Conservation (phyloP, 2,113 vertebrate genomes). For the Otis tarda region DNA sequence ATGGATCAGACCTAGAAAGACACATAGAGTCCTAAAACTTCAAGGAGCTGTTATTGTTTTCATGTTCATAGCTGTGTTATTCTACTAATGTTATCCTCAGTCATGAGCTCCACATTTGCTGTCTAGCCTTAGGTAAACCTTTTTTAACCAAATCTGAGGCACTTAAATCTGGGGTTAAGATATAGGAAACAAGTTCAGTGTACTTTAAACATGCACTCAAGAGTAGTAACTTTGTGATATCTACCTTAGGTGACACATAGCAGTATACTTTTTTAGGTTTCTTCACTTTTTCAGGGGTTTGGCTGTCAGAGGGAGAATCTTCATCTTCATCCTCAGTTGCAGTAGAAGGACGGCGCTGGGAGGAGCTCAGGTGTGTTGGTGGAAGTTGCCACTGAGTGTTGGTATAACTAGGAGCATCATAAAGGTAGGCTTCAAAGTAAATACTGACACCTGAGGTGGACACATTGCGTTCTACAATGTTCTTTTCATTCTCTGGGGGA, state of each 20-base stretch:
- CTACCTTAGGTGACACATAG: constrained; percentile 98
- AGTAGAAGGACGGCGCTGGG: constrained; percentile 88
- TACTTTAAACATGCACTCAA: neutral
- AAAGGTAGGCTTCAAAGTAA: constrained; percentile 98
- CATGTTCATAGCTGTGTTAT: too few species aligned
- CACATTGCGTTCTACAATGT: constrained; percentile 94
- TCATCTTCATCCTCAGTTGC: constrained; percentile 88
- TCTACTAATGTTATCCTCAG: neutral
- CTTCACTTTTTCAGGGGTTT: constrained; percentile 91
- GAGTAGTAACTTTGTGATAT: neutral
- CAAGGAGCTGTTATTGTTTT: neutral
- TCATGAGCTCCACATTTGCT: neutral
- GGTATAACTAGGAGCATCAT: constrained; percentile 87
- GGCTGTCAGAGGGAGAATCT: constrained; percentile 88
- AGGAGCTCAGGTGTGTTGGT: constrained; percentile 81
- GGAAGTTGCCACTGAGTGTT: constrained; percentile 89
- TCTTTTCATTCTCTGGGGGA: constrained; percentile 90
- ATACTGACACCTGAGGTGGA: constrained; percentile 95
- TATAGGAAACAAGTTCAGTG: neutral
- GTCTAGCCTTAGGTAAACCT: neutral
- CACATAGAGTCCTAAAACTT: neutral
- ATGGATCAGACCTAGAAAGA: neutral
- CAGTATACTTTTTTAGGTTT: constrained; percentile 99
- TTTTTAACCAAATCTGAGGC: neutral
- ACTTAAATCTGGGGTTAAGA: neutral